Evolutionary conservation across 2,113 vertebrate genomes (phyloP).

Genomic region (Pelobates fuscus): DNA sequence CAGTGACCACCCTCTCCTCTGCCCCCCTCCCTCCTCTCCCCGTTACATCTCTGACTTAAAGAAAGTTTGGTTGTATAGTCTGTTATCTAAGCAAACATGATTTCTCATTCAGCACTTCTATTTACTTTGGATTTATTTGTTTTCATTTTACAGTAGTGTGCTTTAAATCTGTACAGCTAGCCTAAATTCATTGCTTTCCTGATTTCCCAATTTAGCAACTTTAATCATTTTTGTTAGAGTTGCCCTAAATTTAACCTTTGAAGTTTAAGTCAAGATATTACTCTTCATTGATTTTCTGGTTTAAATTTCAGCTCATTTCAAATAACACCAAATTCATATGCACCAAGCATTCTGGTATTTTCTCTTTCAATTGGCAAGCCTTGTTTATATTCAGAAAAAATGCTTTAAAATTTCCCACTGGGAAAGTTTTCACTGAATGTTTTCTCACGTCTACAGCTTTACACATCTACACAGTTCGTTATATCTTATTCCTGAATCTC

Average conservation of each 20-base stretch:
- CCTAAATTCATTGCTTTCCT: constrained; percentile 46
- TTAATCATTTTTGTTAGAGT: constrained; percentile 34
- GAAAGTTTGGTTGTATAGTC: too few species aligned
- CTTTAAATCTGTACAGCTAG: constrained; percentile 13
- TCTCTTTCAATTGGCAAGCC: constrained; percentile 13
- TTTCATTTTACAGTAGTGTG: not conserved
- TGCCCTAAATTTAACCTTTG: constrained; percentile 46
- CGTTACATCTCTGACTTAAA: too few species aligned
- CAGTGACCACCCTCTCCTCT: too few species aligned
- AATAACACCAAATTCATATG: constrained; percentile 20
- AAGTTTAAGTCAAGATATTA: constrained; percentile 40
- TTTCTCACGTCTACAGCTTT: constrained; percentile 31
- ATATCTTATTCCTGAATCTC: constrained; percentile 15
- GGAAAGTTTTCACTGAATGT: constrained; percentile 18
- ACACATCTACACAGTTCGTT: constrained; percentile 5
- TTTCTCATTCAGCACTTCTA: too few species aligned
- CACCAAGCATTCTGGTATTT: constrained; percentile 37
- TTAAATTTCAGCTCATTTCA: constrained; percentile 33
- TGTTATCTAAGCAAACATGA: too few species aligned
- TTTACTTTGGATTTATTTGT: too few species aligned
- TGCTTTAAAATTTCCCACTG: constrained; percentile 7
- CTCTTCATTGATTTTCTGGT: constrained; percentile 46
- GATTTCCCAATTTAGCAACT: constrained; percentile 49
- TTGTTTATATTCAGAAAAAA: constrained; percentile 22
- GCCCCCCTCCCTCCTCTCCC: too few species aligned